These are phyloP conservation scores for Sebastes melanostomus DNA, from an alignment of 2,797 vertebrate genomes.

Conservation along the genomic window DNA sequence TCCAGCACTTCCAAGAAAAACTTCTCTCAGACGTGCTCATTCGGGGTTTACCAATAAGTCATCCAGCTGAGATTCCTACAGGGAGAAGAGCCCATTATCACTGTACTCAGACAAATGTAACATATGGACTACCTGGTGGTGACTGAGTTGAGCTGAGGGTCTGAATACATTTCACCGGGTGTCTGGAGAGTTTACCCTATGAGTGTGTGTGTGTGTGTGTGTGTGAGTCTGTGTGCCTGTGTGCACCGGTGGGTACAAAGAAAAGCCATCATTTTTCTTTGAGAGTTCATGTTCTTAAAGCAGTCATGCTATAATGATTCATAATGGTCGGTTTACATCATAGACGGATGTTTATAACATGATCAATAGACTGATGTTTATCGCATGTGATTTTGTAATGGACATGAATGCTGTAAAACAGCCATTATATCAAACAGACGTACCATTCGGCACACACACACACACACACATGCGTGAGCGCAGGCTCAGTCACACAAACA, in stretches of 20 bases:
- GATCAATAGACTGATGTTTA: conserved; percentile 59
- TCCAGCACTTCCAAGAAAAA: conserved; percentile 36
- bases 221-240: not conserved
- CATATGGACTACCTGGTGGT: conserved; percentile 58
- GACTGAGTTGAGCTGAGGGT: conserved; percentile 42
- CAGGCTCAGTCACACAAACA: conserved; percentile 53
- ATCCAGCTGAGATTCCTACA: conserved; percentile 50
- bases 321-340: conserved; percentile 43
- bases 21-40: conserved; percentile 24
- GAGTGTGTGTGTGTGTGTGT: not conserved
- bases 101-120: conserved; percentile 51
- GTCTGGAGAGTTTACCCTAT: conserved; percentile 30
- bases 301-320: conserved; percentile 30
- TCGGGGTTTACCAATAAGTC: conserved; percentile 59
- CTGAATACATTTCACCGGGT: conserved; percentile 47
- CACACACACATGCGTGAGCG: not conserved
- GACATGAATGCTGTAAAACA: conserved; percentile 43
- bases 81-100: conserved; percentile 52
- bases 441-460: not conserved
- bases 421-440: conserved; percentile 60
- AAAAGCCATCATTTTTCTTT: conserved; percentile 4
- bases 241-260: not conserved
- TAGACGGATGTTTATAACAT: conserved; percentile 44
- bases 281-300: conserved; percentile 41
- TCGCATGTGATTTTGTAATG: conserved; percentile 43